Conservation (phyloP, 1,140 invertebrate species). For the Sarcophaga peregrina region DNA sequence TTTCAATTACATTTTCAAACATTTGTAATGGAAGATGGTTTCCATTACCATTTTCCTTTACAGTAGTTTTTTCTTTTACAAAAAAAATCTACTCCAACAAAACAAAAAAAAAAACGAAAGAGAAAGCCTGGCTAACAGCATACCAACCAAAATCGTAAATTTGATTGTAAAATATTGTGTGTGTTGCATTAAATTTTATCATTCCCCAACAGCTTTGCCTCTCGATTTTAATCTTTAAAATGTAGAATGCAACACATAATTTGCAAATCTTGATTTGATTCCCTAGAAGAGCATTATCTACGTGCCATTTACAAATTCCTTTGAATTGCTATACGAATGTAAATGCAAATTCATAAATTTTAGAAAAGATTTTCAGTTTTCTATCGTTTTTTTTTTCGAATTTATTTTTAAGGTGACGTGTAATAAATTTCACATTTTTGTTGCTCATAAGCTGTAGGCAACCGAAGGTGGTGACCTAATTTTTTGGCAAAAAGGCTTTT, state of each 20-base stretch:
- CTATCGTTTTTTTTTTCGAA: no score
- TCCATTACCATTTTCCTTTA: neutral
- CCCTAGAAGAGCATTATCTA: neutral
- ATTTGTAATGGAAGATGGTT: neutral
- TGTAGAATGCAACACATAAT: neutral
- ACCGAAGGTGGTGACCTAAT: neutral
- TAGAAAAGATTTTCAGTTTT: neutral
- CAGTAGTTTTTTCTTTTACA: neutral
- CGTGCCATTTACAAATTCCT: neutral
- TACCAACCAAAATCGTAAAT: conserved; percentile 27
- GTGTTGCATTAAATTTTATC: conserved; percentile 18
- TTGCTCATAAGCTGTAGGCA: neutral
- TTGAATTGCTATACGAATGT: neutral
- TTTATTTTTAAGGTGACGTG: neutral
- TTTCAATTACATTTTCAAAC: neutral
- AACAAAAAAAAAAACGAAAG: neutral
- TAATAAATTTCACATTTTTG: neutral
- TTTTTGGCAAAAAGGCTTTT: neutral
- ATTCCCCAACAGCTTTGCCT: neutral
- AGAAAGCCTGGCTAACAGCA: neutral
- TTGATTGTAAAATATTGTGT: neutral
- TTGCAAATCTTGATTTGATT: neutral
- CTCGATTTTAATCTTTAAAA: neutral
- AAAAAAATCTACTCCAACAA: neutral
- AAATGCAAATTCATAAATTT: neutral